Percentiles rank a stretch among this genome's conserved stretches.
Conservation (phyloP, 2,888 invertebrate species). For the Ectropis crepuscularia region DNA sequence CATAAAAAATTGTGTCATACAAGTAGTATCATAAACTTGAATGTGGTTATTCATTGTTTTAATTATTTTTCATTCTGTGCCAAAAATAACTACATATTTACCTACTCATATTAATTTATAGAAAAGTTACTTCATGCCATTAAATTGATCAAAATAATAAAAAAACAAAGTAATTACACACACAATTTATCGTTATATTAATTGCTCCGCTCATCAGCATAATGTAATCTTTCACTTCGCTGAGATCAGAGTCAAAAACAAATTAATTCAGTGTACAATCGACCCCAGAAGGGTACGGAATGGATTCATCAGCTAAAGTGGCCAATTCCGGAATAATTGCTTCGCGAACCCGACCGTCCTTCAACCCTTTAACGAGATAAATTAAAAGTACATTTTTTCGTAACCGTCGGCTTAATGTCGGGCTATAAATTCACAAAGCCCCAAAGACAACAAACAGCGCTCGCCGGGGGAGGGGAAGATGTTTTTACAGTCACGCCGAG, state of each 20-base stretch:
- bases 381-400: conserved; percentile 85
- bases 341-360: conserved; percentile 81
- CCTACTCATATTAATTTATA: no score
- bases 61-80: no score
- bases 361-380: conserved; percentile 85
- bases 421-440: conserved; percentile 82
- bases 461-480: conserved; percentile 77
- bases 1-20: no score
- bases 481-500: conserved; percentile 84
- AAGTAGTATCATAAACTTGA: no score
- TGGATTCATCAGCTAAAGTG: conserved; percentile 84
- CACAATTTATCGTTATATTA: conserved; percentile 18
- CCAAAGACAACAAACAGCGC: conserved; percentile 82
- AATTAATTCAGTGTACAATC: conserved; percentile 79
- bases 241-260: conserved; percentile 70
- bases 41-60: no score
- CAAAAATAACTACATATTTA: no score
- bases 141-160: background rate
- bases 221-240: conserved; percentile 78
- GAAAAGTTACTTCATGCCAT: no score
- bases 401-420: conserved; percentile 78
- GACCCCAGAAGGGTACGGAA: conserved; percentile 71
- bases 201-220: conserved; percentile 61
- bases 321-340: conserved; percentile 84
- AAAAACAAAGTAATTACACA: background rate